Conservation (phyloP, 2,797 vertebrate species). For the Leontopithecus rosalia region DNA sequence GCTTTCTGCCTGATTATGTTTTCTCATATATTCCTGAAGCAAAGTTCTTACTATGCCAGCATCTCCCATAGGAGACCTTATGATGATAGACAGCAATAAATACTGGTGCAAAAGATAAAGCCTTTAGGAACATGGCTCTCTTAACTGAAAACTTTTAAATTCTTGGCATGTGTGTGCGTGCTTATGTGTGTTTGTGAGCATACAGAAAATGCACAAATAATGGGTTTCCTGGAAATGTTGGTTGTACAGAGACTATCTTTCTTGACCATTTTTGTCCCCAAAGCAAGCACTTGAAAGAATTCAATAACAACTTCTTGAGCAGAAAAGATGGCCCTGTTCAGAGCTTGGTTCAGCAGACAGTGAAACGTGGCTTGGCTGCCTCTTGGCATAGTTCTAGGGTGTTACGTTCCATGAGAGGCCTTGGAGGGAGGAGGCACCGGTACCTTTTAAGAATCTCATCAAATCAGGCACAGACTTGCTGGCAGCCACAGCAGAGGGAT, state of each 20-base stretch:
- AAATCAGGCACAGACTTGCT: slow-evolving; percentile 77
- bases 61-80: not conserved
- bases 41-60: not conserved
- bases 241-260: not conserved
- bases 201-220: not conserved
- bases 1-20: not conserved
- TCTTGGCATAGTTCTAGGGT: slow-evolving; percentile 63
- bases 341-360: not conserved
- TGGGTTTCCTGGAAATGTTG: not conserved
- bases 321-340: slow-evolving; percentile 21
- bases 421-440: slow-evolving; percentile 77
- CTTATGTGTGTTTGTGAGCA: not conserved
- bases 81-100: not conserved
- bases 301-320: not conserved
- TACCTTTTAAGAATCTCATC: slow-evolving; percentile 78
- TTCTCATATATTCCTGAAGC: not conserved
- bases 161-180: not conserved
- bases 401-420: slow-evolving; percentile 79
- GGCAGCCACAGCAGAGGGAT: slow-evolving; percentile 34
- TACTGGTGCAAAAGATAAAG: not conserved
- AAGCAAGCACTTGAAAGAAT: slow-evolving; percentile 33
- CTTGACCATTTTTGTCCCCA: not conserved
- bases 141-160: not conserved
- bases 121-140: not conserved
- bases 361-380: slow-evolving; percentile 28